Percentiles rank a stretch among this genome's conserved stretches.
Conservation (phyloP, 2,113 vertebrate genomes). For the Cyprinus carpio region DNA sequence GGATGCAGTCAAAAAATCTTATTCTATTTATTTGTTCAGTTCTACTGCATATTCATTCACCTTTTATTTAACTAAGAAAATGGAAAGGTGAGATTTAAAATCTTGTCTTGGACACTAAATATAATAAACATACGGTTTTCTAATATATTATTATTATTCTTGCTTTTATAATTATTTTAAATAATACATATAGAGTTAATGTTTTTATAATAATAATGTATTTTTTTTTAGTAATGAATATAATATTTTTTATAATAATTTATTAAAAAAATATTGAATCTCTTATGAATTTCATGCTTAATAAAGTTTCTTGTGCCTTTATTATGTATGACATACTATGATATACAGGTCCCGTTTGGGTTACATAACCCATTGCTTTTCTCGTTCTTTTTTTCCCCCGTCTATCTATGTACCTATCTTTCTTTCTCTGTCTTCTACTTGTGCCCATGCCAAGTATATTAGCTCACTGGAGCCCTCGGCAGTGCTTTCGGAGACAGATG, state of each 20-base stretch:
- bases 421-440: constrained; percentile 34
- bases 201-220: neutral
- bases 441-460: constrained; percentile 57
- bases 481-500: constrained; percentile 66
- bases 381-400: neutral
- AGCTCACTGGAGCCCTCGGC: constrained; percentile 56
- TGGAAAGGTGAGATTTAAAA: no score
- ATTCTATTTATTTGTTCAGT: no score
- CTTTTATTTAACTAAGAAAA: no score
- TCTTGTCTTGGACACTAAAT: no score
- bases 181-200: neutral
- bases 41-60: no score
- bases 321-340: neutral
- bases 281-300: neutral
- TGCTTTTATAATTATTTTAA: neutral
- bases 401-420: constrained; percentile 28
- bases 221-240: neutral
- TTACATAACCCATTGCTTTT: neutral
- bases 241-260: no score
- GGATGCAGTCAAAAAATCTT: neutral
- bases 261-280: no score
- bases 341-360: neutral
- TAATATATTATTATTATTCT: no score
- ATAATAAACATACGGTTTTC: no score
- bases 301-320: neutral